Conservation (phyloP, 2,113 vertebrate genomes). For the Siphamia tubifer region DNA sequence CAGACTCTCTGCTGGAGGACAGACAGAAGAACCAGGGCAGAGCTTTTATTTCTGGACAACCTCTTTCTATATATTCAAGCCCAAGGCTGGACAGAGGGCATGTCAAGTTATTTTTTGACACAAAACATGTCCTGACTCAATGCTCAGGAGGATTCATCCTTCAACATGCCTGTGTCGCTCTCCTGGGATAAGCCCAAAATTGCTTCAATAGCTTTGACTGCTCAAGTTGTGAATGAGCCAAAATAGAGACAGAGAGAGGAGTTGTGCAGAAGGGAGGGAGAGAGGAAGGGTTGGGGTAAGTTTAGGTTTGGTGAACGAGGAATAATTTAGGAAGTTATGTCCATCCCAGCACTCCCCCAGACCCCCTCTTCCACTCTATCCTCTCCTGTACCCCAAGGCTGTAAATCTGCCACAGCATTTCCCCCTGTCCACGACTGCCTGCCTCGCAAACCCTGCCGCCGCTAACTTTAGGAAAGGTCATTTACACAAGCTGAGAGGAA, state of each 20-base stretch:
- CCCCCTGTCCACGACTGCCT: slow-evolving; percentile 55
- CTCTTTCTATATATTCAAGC: slow-evolving; percentile 40
- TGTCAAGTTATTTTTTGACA: slow-evolving; percentile 69
- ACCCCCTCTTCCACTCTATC: not conserved
- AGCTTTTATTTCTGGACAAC: slow-evolving; percentile 62
- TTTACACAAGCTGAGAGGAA: slow-evolving; percentile 17
- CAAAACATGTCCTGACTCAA: slow-evolving; percentile 58
- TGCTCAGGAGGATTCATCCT: slow-evolving; percentile 63
- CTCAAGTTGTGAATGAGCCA: slow-evolving; percentile 64
- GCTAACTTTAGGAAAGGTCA: slow-evolving; percentile 74
- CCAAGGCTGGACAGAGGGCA: slow-evolving; percentile 58
- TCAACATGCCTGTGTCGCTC: slow-evolving; percentile 43
- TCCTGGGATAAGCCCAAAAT: slow-evolving; percentile 62
- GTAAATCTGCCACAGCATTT: slow-evolving; percentile 73
- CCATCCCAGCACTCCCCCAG: slow-evolving; percentile 40
- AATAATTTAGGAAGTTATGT: slow-evolving; percentile 74
- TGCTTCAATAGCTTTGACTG: slow-evolving; percentile 51
- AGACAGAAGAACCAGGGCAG: slow-evolving; percentile 38
- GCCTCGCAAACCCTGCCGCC: slow-evolving; percentile 16
- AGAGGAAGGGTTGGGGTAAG: slow-evolving; percentile 64
- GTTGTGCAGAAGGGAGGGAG: slow-evolving; percentile 34
- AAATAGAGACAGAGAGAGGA: slow-evolving; percentile 63
- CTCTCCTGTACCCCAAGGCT: slow-evolving; percentile 37
- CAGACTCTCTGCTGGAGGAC: slow-evolving; percentile 45
- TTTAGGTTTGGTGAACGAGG: slow-evolving; percentile 71